These are phyloP conservation scores for Colaptes auratus DNA, from an alignment of 2,113 vertebrate species.

Conservation along the genomic window DNA sequence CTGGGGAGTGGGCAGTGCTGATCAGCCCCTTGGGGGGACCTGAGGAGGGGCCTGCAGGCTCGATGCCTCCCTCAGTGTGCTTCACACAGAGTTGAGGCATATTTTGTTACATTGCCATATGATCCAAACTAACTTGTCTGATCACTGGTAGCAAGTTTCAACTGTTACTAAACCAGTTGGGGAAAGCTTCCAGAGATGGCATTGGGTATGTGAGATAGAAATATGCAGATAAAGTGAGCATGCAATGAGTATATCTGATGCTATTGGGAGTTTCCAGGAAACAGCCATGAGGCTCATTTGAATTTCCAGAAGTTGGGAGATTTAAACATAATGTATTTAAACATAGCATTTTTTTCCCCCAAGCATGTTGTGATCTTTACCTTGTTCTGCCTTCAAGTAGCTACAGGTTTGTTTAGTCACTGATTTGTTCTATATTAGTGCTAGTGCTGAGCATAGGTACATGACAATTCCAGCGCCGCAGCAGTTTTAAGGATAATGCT, in stretches of 20 bases:
- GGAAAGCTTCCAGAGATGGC: not conserved
- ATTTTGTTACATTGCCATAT: not conserved
- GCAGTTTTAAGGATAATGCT: not conserved
- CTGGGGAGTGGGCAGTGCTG: fast-evolving
- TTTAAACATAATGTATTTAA: fast-evolving
- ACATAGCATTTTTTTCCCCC: not conserved
- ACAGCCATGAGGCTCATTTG: fast-evolving
- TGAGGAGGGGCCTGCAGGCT: not conserved
- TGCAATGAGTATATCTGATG: not conserved
- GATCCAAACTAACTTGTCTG: not conserved
- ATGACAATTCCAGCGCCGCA: fast-evolving
- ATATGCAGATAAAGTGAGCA: not conserved
- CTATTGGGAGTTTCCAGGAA: not conserved
- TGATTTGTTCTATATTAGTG: not conserved
- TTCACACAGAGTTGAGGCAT: not conserved
- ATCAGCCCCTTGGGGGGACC: fast-evolving
- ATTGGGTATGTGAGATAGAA: not conserved
- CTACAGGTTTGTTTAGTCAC: not conserved
- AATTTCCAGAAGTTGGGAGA: not conserved
- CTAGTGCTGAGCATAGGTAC: not conserved
- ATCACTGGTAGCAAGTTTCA: slow-evolving; percentile 26
- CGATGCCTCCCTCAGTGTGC: fast-evolving
- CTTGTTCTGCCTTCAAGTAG: not conserved
- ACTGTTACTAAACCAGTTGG: not conserved
- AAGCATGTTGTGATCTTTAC: not conserved